Conservation (phyloP, 2,888 invertebrate species). For the Apeira syringaria region DNA sequence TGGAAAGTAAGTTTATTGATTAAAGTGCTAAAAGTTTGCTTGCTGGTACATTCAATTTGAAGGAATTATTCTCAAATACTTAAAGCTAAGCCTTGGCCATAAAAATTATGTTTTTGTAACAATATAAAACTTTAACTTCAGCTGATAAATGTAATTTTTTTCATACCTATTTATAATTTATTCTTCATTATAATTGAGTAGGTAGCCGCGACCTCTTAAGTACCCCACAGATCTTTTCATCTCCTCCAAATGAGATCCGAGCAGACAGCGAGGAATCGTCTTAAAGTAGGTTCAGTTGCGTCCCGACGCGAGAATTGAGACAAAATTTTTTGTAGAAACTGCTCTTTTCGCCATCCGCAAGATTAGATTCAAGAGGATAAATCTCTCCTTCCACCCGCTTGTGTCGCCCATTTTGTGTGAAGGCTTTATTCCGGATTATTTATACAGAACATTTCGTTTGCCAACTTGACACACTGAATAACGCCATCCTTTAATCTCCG, state of each 20-base stretch:
- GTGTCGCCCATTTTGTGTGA: constrained; percentile 70
- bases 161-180: constrained; percentile 1
- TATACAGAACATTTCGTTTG: constrained; percentile 69
- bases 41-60: no score
- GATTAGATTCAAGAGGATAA: constrained; percentile 80
- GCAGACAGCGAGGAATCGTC: constrained; percentile 57
- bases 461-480: constrained; percentile 63
- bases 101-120: no score
- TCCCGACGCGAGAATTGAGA: constrained; percentile 57
- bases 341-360: constrained; percentile 76
- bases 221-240: constrained; percentile 43
- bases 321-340: constrained; percentile 66
- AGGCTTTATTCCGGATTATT: constrained; percentile 76
- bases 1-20: no score
- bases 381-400: constrained; percentile 69
- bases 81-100: no score
- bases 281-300: constrained; percentile 46
- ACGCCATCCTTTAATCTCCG: constrained; percentile 58
- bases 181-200: constrained; percentile 9
- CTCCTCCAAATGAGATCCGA: constrained; percentile 54
- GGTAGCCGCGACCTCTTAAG: constrained; percentile 34
- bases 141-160: neutral
- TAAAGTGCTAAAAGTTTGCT: no score
- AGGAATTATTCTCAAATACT: no score
- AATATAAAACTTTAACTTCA: no score